Evolutionary conservation across 2,888 invertebrate species (phyloP).

Genomic region (Caenorhabditis sinica): DNA sequence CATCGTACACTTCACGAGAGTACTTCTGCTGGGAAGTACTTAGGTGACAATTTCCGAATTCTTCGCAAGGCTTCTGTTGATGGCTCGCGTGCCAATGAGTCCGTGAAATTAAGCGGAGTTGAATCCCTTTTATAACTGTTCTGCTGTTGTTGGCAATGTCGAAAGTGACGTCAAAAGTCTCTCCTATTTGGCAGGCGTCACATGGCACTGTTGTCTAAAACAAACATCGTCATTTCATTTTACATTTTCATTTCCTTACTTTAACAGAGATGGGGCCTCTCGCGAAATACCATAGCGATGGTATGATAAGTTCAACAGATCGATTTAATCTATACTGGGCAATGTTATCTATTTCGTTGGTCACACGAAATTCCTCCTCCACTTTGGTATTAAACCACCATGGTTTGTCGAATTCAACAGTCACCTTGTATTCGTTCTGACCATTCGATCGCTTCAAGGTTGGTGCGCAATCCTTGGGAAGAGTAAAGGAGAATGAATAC

Average conservation of each 20-base stretch:
- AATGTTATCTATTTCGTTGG: neutral
- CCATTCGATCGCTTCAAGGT: neutral
- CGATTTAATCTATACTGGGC: too few relatives aligned
- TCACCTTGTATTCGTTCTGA: neutral
- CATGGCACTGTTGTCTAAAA: too few relatives aligned
- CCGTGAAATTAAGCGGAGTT: neutral
- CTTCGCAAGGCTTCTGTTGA: neutral
- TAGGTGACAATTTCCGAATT: neutral
- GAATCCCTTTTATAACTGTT: neutral
- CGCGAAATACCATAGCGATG: neutral
- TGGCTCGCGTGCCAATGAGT: neutral
- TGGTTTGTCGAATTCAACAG: slow-evolving; percentile 5
- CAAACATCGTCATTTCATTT: too few relatives aligned
- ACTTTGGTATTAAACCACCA: neutral
- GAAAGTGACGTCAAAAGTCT: neutral
- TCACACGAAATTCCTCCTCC: neutral
- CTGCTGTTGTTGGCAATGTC: neutral
- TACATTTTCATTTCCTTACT: neutral
- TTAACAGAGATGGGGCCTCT: neutral
- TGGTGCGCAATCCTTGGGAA: neutral
- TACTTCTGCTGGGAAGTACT: too few relatives aligned
- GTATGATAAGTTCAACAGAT: too few relatives aligned
- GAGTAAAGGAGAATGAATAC: neutral
- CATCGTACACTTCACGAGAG: too few relatives aligned
- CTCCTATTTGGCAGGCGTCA: too few relatives aligned